Evolutionary conservation across 2,797 vertebrate species (phyloP).

Genomic region (Silurus lanzhouensis): DNA sequence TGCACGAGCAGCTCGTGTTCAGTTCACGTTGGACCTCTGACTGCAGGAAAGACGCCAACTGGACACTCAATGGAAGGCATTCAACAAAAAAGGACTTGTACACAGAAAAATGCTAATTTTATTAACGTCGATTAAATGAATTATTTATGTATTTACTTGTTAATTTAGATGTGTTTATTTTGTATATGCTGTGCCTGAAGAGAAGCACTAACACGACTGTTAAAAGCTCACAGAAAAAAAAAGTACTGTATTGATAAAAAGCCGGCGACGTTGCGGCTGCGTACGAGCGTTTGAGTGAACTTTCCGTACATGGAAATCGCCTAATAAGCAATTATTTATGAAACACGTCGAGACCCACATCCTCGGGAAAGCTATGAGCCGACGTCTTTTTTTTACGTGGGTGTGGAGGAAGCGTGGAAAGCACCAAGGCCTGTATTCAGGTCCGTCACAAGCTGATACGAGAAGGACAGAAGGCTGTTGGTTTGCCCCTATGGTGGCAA

Average conservation of each 20-base stretch:
- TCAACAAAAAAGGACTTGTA: slow-evolving; percentile 24
- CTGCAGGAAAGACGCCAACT: slow-evolving; percentile 6
- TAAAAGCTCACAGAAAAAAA: slow-evolving; percentile 66
- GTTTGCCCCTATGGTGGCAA: slow-evolving; percentile 48
- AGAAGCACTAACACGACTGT: slow-evolving; percentile 41
- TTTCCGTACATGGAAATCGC: slow-evolving; percentile 63
- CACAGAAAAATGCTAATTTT: slow-evolving; percentile 36
- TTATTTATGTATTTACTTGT: slow-evolving; percentile 77
- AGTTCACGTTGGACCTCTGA: not conserved
- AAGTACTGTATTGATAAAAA: slow-evolving; percentile 70
- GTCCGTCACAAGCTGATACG: slow-evolving; percentile 1
- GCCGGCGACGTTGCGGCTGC: slow-evolving; percentile 53
- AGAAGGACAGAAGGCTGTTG: slow-evolving; percentile 2
- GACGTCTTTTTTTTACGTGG: not conserved
- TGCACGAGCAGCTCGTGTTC: not conserved
- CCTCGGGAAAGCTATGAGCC: slow-evolving; percentile 21
- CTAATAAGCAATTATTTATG: slow-evolving; percentile 71
- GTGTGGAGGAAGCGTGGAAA: not conserved
- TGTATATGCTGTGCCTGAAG: slow-evolving; percentile 66
- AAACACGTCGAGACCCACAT: slow-evolving; percentile 61
- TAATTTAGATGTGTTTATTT: slow-evolving; percentile 53
- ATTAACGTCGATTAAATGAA: slow-evolving; percentile 73
- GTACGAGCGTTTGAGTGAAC: not conserved
- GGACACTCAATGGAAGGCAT: not conserved
- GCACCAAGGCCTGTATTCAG: slow-evolving; percentile 4